Conservation (phyloP, 2,113 vertebrate genomes). For the Myxocyprinus asiaticus region DNA sequence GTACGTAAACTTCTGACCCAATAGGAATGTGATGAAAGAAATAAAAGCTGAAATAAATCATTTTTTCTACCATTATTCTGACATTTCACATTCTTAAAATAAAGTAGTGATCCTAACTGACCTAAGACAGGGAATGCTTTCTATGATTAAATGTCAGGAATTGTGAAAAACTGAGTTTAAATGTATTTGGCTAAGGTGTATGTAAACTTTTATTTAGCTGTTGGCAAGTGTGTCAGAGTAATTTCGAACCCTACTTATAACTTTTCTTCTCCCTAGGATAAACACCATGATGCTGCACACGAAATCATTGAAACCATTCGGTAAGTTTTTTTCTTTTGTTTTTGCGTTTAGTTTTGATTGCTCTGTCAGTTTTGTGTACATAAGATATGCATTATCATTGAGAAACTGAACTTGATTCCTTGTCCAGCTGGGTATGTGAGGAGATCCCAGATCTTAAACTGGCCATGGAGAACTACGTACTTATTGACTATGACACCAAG, state of each 20-base stretch:
- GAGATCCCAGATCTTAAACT: conserved; percentile 99
- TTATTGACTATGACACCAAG: conserved; percentile 99
- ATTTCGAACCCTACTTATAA: neutral
- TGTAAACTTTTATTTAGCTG: too few relatives aligned
- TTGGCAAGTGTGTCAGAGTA: too few relatives aligned
- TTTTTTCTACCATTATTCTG: too few relatives aligned
- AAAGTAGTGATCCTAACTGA: too few relatives aligned
- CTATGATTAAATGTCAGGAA: too few relatives aligned
- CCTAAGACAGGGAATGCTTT: too few relatives aligned
- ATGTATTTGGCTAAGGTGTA: too few relatives aligned
- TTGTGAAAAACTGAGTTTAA: too few relatives aligned
- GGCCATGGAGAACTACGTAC: conserved; percentile 97
- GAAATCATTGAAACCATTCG: conserved; percentile 99
- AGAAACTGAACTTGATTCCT: neutral
- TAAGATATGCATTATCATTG: neutral
- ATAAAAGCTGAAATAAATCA: too few relatives aligned
- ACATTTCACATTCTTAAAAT: too few relatives aligned
- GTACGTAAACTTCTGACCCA: too few relatives aligned
- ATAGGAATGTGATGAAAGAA: too few relatives aligned
- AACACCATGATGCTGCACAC: conserved; percentile 99
- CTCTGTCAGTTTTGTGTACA: neutral
- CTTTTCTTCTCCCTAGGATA: conserved; percentile 82
- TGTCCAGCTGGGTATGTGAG: conserved; percentile 94
- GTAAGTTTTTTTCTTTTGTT: conserved; percentile 69
- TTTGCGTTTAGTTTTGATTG: neutral